Base-by-base conservation (phyloP, 1,140 invertebrate species). In the Nasonia giraulti region DNA sequence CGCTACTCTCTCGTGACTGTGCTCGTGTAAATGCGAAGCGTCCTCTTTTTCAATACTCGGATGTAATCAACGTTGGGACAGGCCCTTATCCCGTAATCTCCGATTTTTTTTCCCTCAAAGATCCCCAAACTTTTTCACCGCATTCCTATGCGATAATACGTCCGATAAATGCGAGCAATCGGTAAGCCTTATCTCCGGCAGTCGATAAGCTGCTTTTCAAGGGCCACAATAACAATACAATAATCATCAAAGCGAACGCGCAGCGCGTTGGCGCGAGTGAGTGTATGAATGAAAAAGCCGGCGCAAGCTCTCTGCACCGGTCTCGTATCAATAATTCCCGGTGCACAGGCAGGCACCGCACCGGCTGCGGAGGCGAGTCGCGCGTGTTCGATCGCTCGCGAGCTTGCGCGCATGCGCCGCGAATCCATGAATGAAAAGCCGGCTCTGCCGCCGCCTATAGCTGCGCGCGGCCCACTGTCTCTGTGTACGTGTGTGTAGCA, bases 361-460 rank as follows among this genome's bases (percentile, higher is more conserved):
- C 68, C 17, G 68, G 66, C 23, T n/a, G 66, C 50, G 50, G 10
- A 23, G 68, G 31, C 23, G 68, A 31, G 27, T 62, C 23, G 68
- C 68, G 68, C 68, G 68, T 71, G 66, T 27, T 68, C 66, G 66
- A 68, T 23, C n/a, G n/a, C 66, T 27, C n/a, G 82, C 85, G 44
- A 77, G 50, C 40, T 12, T 40, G n/a, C 2, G 87, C 89, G 89
- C 89, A 81, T 85, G 87, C 79, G 86, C 80, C n/a, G 10, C 14
- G 50, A 87, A 89, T 85, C 17, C 82, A 89, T 89, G 89, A 89
- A 89, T 89, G 89, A 83, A 88, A 84, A 50, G 44, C 14, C 69
- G 68, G 31, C 6, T 12, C 8, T 23, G 27, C 8, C 69, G 1
- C 20, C 66, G 66, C n/a, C 23, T 20, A 7, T 7, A 1, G 23